A percentile compares a stretch with the other conserved stretches of the same genome.
Conservation (phyloP, 2,888 invertebrate species). For the Rhamnusium bicolor region DNA sequence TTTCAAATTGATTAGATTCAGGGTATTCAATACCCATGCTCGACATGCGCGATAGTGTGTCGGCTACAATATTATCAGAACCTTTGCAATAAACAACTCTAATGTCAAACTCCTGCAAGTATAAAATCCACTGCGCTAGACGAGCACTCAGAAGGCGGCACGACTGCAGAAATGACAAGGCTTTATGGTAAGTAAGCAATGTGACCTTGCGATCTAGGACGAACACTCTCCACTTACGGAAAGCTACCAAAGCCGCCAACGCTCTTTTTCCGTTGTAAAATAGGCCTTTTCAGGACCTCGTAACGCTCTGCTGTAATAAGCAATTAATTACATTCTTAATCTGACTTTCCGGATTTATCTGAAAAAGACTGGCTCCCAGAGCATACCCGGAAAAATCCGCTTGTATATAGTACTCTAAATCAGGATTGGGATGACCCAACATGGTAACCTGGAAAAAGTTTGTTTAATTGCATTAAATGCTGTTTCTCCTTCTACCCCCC, state of each 20-base stretch:
- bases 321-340: constrained; percentile 21
- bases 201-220: constrained; percentile 47
- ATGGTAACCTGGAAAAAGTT: neutral
- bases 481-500: neutral
- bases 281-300: constrained; percentile 35
- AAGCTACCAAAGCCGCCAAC: constrained; percentile 51
- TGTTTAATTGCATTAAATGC: neutral
- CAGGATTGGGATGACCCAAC: neutral
- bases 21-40: neutral
- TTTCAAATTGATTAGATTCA: neutral
- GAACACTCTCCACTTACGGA: constrained; percentile 56
- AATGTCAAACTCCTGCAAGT: constrained; percentile 55
- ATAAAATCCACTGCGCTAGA: constrained; percentile 54
- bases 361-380: neutral
- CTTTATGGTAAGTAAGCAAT: constrained; percentile 57
- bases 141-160: constrained; percentile 53
- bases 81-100: constrained; percentile 51
- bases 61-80: constrained; percentile 55
- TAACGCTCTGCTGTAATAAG: constrained; percentile 35
- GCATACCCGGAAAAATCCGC: constrained; percentile 1
- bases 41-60: constrained; percentile 44
- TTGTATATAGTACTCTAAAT: neutral
- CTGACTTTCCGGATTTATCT: neutral
- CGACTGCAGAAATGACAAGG: constrained; percentile 52
- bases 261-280: constrained; percentile 48